Conservation (phyloP, 2,113 vertebrate species). For the Suncus etruscus region DNA sequence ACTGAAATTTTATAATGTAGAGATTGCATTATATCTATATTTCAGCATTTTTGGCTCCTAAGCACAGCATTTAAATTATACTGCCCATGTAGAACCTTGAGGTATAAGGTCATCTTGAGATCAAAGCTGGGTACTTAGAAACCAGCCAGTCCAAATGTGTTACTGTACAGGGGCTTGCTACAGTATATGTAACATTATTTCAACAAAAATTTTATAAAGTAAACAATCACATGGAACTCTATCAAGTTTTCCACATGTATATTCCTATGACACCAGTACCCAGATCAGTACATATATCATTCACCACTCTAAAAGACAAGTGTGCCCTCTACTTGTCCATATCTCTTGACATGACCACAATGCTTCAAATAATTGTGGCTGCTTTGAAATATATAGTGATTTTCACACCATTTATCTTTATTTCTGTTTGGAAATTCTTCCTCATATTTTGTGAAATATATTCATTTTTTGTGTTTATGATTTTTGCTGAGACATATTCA, state of each 20-base stretch:
- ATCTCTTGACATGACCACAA: not conserved
- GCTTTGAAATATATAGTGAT: slow-evolving; percentile 7
- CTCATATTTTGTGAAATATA: slow-evolving; percentile 1
- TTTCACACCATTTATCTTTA: not conserved
- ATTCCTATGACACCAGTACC: not conserved
- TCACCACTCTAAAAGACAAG: not conserved
- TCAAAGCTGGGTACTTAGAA: not conserved
- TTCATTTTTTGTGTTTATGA: too few relatives aligned
- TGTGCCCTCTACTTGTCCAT: not conserved
- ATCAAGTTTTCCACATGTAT: not conserved
- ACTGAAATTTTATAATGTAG: slow-evolving; percentile 29
- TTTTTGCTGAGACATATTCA: not conserved
- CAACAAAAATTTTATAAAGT: slow-evolving; percentile 43
- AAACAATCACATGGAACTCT: not conserved
- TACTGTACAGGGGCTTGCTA: not conserved
- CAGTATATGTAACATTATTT: not conserved
- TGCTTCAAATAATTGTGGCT: not conserved
- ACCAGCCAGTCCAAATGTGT: not conserved
- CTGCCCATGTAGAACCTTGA: not conserved
- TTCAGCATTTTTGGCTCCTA: not conserved
- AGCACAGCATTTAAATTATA: slow-evolving; percentile 26
- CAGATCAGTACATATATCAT: not conserved
- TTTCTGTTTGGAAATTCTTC: not conserved
- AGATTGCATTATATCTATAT: slow-evolving; percentile 12
- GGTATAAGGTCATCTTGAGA: slow-evolving; percentile 26